phyloP scores from a whole-genome alignment of 35 echinoderm and acorn worm genomes.

The Diadema setosum region DNA sequence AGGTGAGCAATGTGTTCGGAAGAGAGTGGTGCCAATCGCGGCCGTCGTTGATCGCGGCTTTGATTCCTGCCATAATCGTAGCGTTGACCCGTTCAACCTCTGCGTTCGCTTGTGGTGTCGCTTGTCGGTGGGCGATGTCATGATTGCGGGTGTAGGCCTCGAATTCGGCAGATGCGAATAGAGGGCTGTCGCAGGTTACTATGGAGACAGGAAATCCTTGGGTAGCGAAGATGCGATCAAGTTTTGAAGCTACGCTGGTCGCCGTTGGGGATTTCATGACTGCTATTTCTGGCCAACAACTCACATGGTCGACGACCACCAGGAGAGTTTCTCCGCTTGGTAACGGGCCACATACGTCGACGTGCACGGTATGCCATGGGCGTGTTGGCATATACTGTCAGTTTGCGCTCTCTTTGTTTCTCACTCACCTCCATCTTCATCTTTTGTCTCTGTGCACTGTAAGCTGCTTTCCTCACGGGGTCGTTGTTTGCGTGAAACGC shows the following conservation, averaged over 20 bases:
- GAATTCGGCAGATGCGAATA: slow-evolving; percentile 50
- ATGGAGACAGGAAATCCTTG: slow-evolving; percentile 49
- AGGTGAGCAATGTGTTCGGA: not conserved
- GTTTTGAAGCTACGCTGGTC: slow-evolving; percentile 38
- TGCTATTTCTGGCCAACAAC: slow-evolving; percentile 55
- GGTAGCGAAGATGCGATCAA: slow-evolving; percentile 52
- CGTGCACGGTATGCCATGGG: not conserved
- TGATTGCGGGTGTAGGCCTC: slow-evolving; percentile 1
- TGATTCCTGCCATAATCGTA: not conserved
- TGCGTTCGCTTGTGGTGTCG: slow-evolving; percentile 71
- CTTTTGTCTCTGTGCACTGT: not conserved
- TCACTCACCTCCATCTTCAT: slow-evolving; percentile 32
- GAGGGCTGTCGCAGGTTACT: slow-evolving; percentile 60
- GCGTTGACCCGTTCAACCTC: slow-evolving; percentile 54
- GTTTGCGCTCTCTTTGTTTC: not conserved
- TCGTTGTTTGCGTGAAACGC: not conserved
- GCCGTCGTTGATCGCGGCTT: not conserved
- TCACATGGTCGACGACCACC: slow-evolving; percentile 49
- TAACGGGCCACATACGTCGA: slow-evolving; percentile 15
- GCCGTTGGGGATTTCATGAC: slow-evolving; percentile 55
- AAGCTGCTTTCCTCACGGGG: not conserved
- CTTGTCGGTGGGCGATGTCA: slow-evolving; percentile 41
- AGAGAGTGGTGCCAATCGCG: not conserved
- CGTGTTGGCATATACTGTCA: not conserved
- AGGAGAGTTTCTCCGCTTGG: slow-evolving; percentile 23